Conservation (phyloP, 1,140 invertebrate species). For the Vollenhovia emeryi region DNA sequence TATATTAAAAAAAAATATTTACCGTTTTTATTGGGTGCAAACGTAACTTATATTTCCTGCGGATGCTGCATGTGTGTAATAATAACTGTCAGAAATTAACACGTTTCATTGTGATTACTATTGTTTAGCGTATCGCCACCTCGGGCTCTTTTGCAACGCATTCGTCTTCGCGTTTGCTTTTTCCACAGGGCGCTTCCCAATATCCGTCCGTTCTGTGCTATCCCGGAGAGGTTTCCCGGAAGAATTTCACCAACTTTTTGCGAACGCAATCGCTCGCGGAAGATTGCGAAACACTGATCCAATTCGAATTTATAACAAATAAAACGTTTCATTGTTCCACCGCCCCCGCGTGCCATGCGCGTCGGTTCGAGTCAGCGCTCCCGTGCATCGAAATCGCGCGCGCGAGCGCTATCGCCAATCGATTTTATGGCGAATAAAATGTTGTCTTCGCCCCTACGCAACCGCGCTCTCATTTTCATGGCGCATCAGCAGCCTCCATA, state of each 20-base stretch:
- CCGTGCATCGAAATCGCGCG: constrained; percentile 19
- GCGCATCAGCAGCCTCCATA: not conserved
- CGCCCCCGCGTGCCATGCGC: not conserved
- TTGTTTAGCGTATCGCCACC: not conserved
- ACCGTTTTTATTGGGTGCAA: not conserved
- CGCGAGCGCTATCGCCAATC: constrained; percentile 44
- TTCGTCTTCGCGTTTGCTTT: not conserved
- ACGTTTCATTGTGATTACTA: constrained; percentile 2
- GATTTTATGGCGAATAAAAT: constrained; percentile 65
- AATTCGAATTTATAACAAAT: constrained; percentile 58
- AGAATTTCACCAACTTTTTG: constrained; percentile 32
- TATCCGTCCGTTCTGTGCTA: not conserved
- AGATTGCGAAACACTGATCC: constrained; percentile 38
- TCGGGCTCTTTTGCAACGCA: not conserved
- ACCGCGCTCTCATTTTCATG: not conserved
- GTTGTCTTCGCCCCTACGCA: constrained; percentile 37
- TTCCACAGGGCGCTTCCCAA: not conserved
- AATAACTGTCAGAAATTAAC: not conserved
- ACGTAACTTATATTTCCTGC: not conserved
- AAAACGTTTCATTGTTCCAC: constrained; percentile 53
- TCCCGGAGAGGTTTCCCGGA: not conserved
- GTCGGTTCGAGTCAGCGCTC: constrained; percentile 24
- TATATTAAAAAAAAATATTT: constrained; percentile 5
- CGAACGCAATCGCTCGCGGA: not conserved
- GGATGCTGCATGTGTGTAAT: not conserved